Evolutionary conservation across 1,140 invertebrate genomes (phyloP).

Genomic region (Drosophila paulistorum): DNA sequence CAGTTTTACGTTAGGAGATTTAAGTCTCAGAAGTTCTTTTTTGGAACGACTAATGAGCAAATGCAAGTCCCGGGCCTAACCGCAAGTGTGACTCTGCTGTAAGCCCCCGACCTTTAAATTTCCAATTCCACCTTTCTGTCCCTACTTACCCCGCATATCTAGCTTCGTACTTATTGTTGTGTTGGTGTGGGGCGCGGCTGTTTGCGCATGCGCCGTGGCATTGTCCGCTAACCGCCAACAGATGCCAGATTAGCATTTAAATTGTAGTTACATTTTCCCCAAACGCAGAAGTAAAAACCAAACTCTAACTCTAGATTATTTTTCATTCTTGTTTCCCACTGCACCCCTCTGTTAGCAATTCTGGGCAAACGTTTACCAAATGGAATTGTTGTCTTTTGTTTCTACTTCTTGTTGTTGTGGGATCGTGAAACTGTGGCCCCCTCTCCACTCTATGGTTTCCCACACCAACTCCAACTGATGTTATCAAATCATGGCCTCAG

Average conservation of each 20-base stretch:
- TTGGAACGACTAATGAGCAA: constrained; percentile 53
- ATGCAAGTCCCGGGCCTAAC: constrained; percentile 47
- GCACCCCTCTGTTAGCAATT: constrained; percentile 44
- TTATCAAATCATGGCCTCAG: constrained; percentile 65
- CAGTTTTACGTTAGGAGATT: too few relatives aligned
- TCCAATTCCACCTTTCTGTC: background rate
- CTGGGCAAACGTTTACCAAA: constrained; percentile 71
- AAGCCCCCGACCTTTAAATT: background rate
- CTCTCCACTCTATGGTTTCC: constrained; percentile 6
- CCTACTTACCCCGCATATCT: too few relatives aligned
- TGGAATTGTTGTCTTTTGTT: constrained; percentile 78
- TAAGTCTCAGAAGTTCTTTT: constrained; percentile 18
- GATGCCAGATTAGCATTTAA: constrained; percentile 80
- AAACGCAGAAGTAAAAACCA: constrained; percentile 45
- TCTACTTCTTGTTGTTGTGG: constrained; percentile 45
- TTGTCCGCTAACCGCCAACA: constrained; percentile 62
- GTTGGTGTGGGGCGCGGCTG: constrained; percentile 57
- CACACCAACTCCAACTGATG: constrained; percentile 46
- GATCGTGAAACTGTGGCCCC: constrained; percentile 32
- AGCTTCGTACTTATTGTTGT: background rate
- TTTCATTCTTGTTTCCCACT: constrained; percentile 65
- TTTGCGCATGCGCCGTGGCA: constrained; percentile 62
- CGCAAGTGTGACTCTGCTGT: constrained; percentile 35
- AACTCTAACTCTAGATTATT: constrained; percentile 67
- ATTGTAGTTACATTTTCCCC: constrained; percentile 77